Conservation (phyloP, 2,797 vertebrate species). For the Lycodopsis pacificus region DNA sequence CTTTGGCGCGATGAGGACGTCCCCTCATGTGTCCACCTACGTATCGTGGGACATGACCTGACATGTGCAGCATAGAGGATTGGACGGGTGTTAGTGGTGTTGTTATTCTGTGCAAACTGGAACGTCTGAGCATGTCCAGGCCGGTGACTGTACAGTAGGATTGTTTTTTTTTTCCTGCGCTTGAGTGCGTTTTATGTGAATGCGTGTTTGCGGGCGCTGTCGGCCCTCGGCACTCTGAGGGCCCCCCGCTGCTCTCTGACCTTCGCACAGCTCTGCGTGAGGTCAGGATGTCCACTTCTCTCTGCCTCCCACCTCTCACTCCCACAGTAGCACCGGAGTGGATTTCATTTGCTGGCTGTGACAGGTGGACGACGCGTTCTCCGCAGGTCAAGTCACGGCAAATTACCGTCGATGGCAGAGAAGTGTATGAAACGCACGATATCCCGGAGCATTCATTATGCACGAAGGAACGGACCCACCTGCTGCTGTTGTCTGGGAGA, state of each 20-base stretch:
- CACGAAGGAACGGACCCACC: slow-evolving; percentile 63
- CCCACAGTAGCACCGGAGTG: slow-evolving; percentile 13
- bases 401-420: slow-evolving; percentile 35
- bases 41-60: slow-evolving; percentile 15
- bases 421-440: slow-evolving; percentile 25
- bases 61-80: not conserved
- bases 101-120: slow-evolving; percentile 18
- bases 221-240: slow-evolving; percentile 23
- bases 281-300: slow-evolving; percentile 48
- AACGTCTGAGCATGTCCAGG: slow-evolving; percentile 27
- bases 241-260: slow-evolving; percentile 39
- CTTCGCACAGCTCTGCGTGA: slow-evolving; percentile 44
- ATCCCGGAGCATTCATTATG: slow-evolving; percentile 54
- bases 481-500: slow-evolving; percentile 49
- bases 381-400: slow-evolving; percentile 48
- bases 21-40: not conserved
- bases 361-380: slow-evolving; percentile 46
- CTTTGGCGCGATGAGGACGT: not conserved
- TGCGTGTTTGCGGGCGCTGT: slow-evolving; percentile 14
- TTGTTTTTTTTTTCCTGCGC: not conserved
- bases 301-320: slow-evolving; percentile 36
- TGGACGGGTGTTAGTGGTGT: not conserved
- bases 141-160: not conserved
- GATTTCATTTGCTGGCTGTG: slow-evolving; percentile 31
- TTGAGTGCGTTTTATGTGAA: slow-evolving; percentile 22